Evolutionary conservation across 2,113 vertebrate genomes (phyloP), one percentile per base, ranked within the genome.

Genomic region (Chamaetylas fuelleborni): DNA sequence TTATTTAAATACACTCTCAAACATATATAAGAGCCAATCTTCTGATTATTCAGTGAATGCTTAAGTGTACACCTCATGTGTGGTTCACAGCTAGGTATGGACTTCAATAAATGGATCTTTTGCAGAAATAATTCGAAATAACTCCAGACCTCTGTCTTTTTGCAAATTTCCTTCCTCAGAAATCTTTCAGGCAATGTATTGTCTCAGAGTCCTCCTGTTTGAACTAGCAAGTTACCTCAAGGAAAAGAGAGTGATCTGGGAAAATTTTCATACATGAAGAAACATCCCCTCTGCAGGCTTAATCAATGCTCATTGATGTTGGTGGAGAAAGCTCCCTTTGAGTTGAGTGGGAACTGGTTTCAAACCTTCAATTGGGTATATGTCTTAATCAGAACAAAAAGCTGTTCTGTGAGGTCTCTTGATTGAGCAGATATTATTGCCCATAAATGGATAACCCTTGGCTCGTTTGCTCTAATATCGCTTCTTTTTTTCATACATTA

Each of bases 361-460:
- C 64, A 93, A 92, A 80, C 24, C 42, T 92, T 93, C 90, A 82
- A 88, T 36, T 4, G 4, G 22, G 6, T 57, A 38, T 77, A 23
- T 62, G 74, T 57, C 61, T 93, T 96, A 86, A 95, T 87, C 81
- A 95, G 83, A 90, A 92, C 53, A 91, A 90, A 95, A 94, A 85
- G 51, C 54, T 71, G 38, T 87, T 83, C 58, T 54, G 17, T 74
- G 50, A 74, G 51, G 45, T 72, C 53, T 81, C 57, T 85, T 91
- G 78, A 94, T 64, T 93, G 83, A 93, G 50, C 26, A 86, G 92
- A 90, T 93, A 90, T 81, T 91, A 88, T 69, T 84, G 57, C 25
- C 70, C 67, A 83, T 95, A 89, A 93, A 96, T 81, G 56, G 90
- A 86, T 82, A 92, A 82, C 58, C 58, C 70, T 95, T 81, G 47